Percentiles rank a stretch among this genome's conserved stretches.
These are phyloP conservation scores for Biston stratarius DNA, from an alignment of 2,888 invertebrate genomes.

Conservation along the genomic window DNA sequence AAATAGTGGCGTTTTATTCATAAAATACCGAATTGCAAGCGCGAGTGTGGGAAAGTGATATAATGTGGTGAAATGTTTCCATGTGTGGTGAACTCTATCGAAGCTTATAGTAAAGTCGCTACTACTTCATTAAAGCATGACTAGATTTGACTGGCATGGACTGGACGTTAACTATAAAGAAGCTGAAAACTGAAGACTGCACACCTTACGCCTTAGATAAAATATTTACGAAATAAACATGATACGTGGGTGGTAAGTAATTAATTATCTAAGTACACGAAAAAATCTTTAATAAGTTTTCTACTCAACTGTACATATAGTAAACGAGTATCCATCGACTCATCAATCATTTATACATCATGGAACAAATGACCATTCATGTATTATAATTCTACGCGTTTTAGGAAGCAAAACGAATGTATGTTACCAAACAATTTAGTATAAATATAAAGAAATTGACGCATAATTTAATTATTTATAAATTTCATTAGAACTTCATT, in stretches of 20 bases:
- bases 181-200: too few species aligned
- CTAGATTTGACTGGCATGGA: too few species aligned
- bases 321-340: constrained; percentile 35
- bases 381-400: constrained; percentile 41
- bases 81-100: too few species aligned
- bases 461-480: too few species aligned
- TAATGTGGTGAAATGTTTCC: too few species aligned
- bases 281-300: background rate
- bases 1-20: too few species aligned
- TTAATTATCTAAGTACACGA: background rate
- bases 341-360: constrained; percentile 57
- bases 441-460: background rate
- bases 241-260: background rate
- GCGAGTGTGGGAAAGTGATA: too few species aligned
- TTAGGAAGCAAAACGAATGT: constrained; percentile 30
- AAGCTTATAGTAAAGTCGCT: too few species aligned
- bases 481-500: too few species aligned
- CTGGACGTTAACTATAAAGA: too few species aligned
- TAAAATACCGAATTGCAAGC: too few species aligned
- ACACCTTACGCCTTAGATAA: background rate
- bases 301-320: constrained; percentile 28
- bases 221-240: background rate
- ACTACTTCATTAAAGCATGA: too few species aligned
- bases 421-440: constrained; percentile 1
- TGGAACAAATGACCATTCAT: constrained; percentile 53